A percentile compares a stretch with the other conserved stretches of the same genome.
phyloP scores from a whole-genome alignment of 2,113 vertebrate genomes.

The Nibea albiflora region DNA sequence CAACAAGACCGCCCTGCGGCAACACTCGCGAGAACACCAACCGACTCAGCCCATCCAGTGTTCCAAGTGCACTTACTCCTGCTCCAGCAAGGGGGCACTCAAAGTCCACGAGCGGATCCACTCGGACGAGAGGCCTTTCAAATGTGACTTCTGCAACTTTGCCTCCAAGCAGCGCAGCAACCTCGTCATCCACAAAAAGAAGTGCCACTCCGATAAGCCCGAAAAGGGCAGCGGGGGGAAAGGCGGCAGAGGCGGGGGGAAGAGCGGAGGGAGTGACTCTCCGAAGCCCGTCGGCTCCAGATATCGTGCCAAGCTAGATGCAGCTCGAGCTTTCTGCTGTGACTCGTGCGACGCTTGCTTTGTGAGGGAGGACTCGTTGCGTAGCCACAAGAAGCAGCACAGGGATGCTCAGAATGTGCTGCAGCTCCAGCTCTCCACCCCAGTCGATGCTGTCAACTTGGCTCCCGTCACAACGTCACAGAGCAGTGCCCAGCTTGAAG shows the following conservation, averaged over 20 bases:
- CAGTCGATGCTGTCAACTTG: conserved; percentile 43
- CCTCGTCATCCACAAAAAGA: conserved; percentile 92
- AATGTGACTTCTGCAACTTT: conserved; percentile 90
- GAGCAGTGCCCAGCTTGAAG: conserved; percentile 71
- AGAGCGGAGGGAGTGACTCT: conserved; percentile 66
- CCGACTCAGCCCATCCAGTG: conserved; percentile 91
- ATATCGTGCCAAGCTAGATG: conserved; percentile 91
- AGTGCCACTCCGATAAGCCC: conserved; percentile 86
- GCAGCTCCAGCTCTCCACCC: conserved; percentile 83
- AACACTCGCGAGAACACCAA: conserved; percentile 91
- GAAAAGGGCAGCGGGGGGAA: conserved; percentile 69
- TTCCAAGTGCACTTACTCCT: conserved; percentile 92
- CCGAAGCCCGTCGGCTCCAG: conserved; percentile 83
- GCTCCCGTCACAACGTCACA: conserved; percentile 51
- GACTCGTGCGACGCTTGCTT: conserved; percentile 91
- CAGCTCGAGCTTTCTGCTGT: conserved; percentile 91
- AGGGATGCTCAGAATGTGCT: conserved; percentile 75
- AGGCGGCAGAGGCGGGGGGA: conserved; percentile 27
- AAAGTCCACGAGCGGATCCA: conserved; percentile 94
- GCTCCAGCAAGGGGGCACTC: conserved; percentile 93
- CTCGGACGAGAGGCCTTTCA: conserved; percentile 93
- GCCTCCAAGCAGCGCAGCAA: conserved; percentile 97
- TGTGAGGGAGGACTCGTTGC: conserved; percentile 94
- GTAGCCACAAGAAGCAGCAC: conserved; percentile 96
- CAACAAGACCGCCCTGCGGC: conserved; percentile 90